phyloP scores from a whole-genome alignment of 2,888 invertebrate species.

The Cantharis flavilabris region DNA sequence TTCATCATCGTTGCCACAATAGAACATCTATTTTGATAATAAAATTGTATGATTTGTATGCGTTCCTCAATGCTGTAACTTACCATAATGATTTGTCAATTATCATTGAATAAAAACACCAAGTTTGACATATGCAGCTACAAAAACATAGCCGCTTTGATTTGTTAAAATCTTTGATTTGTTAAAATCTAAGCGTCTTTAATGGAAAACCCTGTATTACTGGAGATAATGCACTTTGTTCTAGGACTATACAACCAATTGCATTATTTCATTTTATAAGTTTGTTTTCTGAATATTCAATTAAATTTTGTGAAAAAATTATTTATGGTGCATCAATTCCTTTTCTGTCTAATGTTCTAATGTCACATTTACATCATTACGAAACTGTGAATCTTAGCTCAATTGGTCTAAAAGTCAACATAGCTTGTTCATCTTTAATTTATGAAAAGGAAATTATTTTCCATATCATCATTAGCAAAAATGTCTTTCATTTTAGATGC shows the following conservation, averaged over 20 bases:
- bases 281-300: conserved; percentile 10
- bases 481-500: not conserved
- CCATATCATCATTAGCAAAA: not conserved
- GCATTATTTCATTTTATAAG: conserved; percentile 24
- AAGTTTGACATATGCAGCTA: no score
- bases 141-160: no score
- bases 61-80: no score
- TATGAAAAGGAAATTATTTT: not conserved
- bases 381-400: not conserved
- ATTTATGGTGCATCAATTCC: conserved; percentile 11
- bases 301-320: conserved; percentile 32
- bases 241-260: conserved; percentile 28
- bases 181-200: no score
- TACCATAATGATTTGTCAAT: no score
- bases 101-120: no score
- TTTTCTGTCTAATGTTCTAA: conserved; percentile 18
- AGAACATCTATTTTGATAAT: no score
- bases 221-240: not conserved
- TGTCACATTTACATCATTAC: not conserved
- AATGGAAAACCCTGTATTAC: no score
- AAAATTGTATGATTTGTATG: no score
- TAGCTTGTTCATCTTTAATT: not conserved
- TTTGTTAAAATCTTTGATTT: no score
- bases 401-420: not conserved
- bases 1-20: no score